A percentile compares a stretch with the other conserved stretches of the same genome.
Conservation (phyloP, 2,113 vertebrate genomes). For the Rhadina sibilatrix region DNA sequence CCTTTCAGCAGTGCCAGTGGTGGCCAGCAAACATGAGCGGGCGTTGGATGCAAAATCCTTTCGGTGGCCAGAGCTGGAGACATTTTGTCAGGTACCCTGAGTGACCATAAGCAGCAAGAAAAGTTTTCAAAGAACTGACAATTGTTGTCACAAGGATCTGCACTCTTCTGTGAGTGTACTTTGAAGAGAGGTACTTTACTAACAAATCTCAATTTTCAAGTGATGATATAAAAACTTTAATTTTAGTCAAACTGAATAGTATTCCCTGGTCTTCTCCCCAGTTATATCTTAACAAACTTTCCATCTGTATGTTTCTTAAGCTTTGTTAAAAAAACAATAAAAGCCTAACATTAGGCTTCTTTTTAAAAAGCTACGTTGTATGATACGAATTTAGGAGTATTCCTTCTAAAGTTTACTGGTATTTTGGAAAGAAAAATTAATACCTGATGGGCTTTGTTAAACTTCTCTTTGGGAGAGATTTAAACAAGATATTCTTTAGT, state of each 20-base stretch:
- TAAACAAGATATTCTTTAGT: not conserved
- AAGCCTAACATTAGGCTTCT: not conserved
- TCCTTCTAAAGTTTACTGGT: not conserved
- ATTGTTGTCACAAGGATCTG: not conserved
- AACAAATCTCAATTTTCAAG: not conserved
- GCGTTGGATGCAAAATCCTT: rapidly evolving
- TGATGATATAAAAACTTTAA: not conserved
- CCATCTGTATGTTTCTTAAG: not conserved
- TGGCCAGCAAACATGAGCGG: not conserved
- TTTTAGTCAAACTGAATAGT: not conserved
- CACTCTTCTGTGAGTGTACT: not conserved
- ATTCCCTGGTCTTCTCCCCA: not conserved
- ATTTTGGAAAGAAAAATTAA: not conserved
- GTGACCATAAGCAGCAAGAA: not conserved
- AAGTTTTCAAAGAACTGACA: not conserved
- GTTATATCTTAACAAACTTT: not conserved
- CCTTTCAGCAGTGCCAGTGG: not conserved
- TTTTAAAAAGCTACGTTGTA: not conserved
- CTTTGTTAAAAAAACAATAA: not conserved
- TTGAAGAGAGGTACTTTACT: not conserved
- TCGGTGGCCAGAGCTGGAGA: not conserved
- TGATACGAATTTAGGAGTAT: not conserved
- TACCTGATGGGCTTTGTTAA: not conserved
- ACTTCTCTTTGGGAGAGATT: not conserved
- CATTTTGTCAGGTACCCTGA: not conserved